Evolutionary conservation across 2,888 invertebrate species (phyloP), one percentile per base, ranked within the genome.

Genomic region (Lobophora halterata): DNA sequence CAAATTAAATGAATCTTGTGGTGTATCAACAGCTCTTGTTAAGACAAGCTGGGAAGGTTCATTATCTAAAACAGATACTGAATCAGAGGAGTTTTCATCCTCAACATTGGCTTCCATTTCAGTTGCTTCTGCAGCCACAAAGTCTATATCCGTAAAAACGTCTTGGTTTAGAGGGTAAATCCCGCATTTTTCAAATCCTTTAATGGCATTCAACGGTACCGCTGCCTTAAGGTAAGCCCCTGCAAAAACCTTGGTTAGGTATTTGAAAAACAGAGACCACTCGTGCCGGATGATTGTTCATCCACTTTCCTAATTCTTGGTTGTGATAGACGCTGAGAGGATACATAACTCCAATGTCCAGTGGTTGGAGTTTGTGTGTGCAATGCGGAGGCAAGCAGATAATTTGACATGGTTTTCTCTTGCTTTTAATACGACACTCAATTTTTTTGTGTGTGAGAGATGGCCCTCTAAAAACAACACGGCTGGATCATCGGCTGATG

Each of bases 391-490:
- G n/a, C n/a, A n/a, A 16, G 30, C 65, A 69, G 2, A 76, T 25
- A 8, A 80, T 52, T 6, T 49, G 5, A 67, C 58, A 21, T 52
- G 35, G 43, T 60, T 57, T 19, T 49, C 39, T 52, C 60, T 71
- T 66, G 51, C 27, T 13, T 33, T 18, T 24, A 18, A 21, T 12
- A 33, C 11, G 6, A 33, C 23, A 9, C 17, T 9, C 13, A 37
- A 25, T 16, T 37, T 30, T 18, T 65, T 66, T 2, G 61, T 68
- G 31, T 54, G 54, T 13, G 62, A 58, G 2, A 53, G 40, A 39
- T 76, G 69, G 2, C 67, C 67, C 52, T 78, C 69, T 7, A 73
- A 40, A 7, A 75, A 44, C 21, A 71, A 38, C 3, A 73, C 38
- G 5, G 63, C 63, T 12, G 65, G 63, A 34, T 49, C 33, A 3